A percentile compares a stretch with the other conserved stretches of the same genome.
Evolutionary conservation across 2,888 invertebrate genomes (phyloP).

Genomic region (Bedellia somnulentella): DNA sequence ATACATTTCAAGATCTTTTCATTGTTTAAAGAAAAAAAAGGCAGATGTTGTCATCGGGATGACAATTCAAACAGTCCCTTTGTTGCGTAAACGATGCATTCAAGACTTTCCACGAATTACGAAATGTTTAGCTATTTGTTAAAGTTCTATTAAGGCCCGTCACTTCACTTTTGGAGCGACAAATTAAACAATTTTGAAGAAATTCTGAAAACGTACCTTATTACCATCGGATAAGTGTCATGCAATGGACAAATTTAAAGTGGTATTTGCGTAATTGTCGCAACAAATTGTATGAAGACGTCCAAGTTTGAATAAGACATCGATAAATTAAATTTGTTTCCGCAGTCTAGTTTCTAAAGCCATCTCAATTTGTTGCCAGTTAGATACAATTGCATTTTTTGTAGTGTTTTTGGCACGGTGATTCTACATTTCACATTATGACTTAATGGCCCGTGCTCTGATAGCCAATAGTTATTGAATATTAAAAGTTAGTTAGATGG

Average conservation of each 20-base stretch:
- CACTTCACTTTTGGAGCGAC: slow-evolving; percentile 22
- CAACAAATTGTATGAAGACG: slow-evolving; percentile 35
- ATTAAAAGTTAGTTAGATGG: too few relatives aligned
- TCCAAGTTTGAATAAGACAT: slow-evolving; percentile 43
- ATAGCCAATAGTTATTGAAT: slow-evolving; percentile 1
- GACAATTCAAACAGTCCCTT: slow-evolving; percentile 32
- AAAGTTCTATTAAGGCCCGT: slow-evolving; percentile 55
- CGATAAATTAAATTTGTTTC: slow-evolving; percentile 59
- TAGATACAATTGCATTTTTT: slow-evolving; percentile 25
- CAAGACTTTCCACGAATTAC: slow-evolving; percentile 51
- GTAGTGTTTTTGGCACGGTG: slow-evolving; percentile 17
- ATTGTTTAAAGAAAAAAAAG: slow-evolving; percentile 31
- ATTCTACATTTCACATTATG: slow-evolving; percentile 18
- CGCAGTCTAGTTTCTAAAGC: slow-evolving; percentile 49
- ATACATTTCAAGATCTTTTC: slow-evolving; percentile 43
- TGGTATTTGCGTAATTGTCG: slow-evolving; percentile 39
- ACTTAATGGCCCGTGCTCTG: slow-evolving; percentile 24
- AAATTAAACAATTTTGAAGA: not conserved
- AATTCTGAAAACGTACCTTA: not conserved
- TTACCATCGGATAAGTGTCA: slow-evolving; percentile 10
- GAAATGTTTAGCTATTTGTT: slow-evolving; percentile 59
- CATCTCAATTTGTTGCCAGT: slow-evolving; percentile 52
- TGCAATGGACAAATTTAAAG: slow-evolving; percentile 9
- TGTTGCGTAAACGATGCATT: slow-evolving; percentile 50
- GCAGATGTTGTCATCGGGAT: slow-evolving; percentile 48